Conservation (phyloP, 2,888 invertebrate genomes). For the Serrognathus titanus region DNA sequence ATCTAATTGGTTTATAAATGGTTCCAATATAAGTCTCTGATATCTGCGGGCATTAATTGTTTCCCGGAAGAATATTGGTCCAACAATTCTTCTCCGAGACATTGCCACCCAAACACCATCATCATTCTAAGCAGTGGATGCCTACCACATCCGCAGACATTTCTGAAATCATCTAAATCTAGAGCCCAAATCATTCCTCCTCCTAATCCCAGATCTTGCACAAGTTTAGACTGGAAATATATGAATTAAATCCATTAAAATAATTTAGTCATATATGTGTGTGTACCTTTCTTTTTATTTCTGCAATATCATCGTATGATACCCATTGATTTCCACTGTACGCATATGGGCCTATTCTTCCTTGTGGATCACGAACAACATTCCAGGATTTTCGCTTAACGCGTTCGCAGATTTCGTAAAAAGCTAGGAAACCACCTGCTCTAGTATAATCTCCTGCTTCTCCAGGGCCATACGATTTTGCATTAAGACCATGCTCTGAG, state of each 20-base stretch:
- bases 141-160: constrained; percentile 63
- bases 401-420: constrained; percentile 70
- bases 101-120: too few relatives aligned
- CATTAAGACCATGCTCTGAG: constrained; percentile 54
- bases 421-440: constrained; percentile 72
- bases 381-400: constrained; percentile 59
- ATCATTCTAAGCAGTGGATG: constrained; percentile 67
- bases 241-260: neutral
- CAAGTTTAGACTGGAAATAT: constrained; percentile 53
- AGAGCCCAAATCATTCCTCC: constrained; percentile 79
- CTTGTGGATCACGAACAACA: constrained; percentile 59
- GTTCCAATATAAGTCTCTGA: too few relatives aligned
- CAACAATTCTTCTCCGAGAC: too few relatives aligned
- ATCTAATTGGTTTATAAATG: too few relatives aligned
- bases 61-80: too few relatives aligned
- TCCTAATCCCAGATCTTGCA: constrained; percentile 58
- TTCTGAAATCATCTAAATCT: constrained; percentile 73
- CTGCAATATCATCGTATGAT: constrained; percentile 68
- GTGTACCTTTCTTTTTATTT: constrained; percentile 57
- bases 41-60: too few relatives aligned
- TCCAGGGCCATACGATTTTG: constrained; percentile 63
- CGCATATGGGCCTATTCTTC: constrained; percentile 70
- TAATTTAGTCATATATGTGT: too few relatives aligned
- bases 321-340: constrained; percentile 73
- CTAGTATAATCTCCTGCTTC: constrained; percentile 66